Percentiles rank a stretch among this genome's conserved stretches.
These are phyloP conservation scores for Gari tellinella DNA, from an alignment of 2,888 invertebrate species.

Conservation along the genomic window DNA sequence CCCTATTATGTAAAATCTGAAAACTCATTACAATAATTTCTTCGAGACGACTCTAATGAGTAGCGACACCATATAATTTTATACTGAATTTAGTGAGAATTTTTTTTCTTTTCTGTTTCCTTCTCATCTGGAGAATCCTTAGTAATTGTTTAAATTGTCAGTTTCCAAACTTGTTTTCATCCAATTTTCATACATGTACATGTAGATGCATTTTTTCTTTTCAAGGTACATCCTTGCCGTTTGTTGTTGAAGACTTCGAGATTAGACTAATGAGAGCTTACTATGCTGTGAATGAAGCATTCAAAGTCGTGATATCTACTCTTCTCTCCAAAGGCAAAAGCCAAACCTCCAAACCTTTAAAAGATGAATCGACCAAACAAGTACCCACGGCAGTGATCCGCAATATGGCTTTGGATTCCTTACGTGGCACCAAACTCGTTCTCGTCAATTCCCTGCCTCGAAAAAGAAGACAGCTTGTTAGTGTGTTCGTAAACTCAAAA, in stretches of 20 bases:
- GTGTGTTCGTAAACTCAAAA: constrained; percentile 89
- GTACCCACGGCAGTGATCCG: constrained; percentile 43
- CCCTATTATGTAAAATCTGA: no score
- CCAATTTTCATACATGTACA: no score
- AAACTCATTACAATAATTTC: no score
- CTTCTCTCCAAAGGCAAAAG: constrained; percentile 34
- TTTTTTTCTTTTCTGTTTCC: no score
- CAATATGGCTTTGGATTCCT: constrained; percentile 51
- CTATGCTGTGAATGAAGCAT: constrained; percentile 27
- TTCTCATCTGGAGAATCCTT: no score
- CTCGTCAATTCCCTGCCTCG: constrained; percentile 94
- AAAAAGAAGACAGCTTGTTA: constrained; percentile 91
- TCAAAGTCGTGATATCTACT: constrained; percentile 34
- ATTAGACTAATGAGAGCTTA: constrained; percentile 60
- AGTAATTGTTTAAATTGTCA: no score
- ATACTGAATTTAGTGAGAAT: no score
- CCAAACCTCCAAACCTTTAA: constrained; percentile 16
- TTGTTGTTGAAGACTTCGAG: constrained; percentile 95
- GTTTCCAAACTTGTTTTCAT: no score
- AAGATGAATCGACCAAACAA: constrained; percentile 33
- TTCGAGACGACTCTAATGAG: no score
- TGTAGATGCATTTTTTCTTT: constrained; percentile 88
- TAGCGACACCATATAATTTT: no score
- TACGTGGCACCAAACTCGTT: constrained; percentile 84
- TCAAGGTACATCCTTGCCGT: constrained; percentile 96